Evolutionary conservation across 2,888 invertebrate species (phyloP).

Genomic region (Thera obeliscata): DNA sequence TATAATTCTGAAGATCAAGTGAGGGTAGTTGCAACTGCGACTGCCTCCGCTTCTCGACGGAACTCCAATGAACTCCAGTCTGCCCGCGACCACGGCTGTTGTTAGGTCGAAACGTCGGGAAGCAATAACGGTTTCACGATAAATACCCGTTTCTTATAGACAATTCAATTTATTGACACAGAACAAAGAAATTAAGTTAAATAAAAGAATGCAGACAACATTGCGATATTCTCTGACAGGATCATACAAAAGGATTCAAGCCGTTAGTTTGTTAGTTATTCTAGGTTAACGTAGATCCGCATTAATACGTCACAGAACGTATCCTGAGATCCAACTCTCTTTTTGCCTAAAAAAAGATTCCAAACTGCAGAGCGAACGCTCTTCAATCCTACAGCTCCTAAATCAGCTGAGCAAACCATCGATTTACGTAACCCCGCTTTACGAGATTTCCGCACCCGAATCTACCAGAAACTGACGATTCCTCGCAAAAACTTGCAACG

Average conservation of each 20-base stretch:
- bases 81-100: too few relatives aligned
- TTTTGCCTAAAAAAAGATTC: background rate
- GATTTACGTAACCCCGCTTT: slow-evolving; percentile 67
- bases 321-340: background rate
- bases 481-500: slow-evolving; percentile 63
- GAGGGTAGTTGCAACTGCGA: too few relatives aligned
- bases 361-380: slow-evolving; percentile 55
- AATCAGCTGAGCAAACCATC: slow-evolving; percentile 76
- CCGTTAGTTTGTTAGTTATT: too few relatives aligned
- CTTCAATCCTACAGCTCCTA: slow-evolving; percentile 63
- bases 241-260: too few relatives aligned
- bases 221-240: slow-evolving; percentile 22
- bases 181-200: slow-evolving; percentile 19
- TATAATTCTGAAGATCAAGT: too few relatives aligned
- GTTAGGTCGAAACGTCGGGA: too few relatives aligned
- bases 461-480: slow-evolving; percentile 58
- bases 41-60: too few relatives aligned
- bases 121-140: too few relatives aligned
- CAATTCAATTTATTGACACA: slow-evolving; percentile 53
- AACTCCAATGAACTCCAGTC: too few relatives aligned
- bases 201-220: background rate
- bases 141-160: slow-evolving; percentile 33
- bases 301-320: background rate
- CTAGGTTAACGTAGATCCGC: too few relatives aligned
- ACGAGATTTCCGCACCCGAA: slow-evolving; percentile 60